Percentiles rank a stretch among this genome's conserved stretches.
These are phyloP conservation scores for Rhabdomys dilectus DNA, from an alignment of 2,113 vertebrate species.

Conservation along the genomic window DNA sequence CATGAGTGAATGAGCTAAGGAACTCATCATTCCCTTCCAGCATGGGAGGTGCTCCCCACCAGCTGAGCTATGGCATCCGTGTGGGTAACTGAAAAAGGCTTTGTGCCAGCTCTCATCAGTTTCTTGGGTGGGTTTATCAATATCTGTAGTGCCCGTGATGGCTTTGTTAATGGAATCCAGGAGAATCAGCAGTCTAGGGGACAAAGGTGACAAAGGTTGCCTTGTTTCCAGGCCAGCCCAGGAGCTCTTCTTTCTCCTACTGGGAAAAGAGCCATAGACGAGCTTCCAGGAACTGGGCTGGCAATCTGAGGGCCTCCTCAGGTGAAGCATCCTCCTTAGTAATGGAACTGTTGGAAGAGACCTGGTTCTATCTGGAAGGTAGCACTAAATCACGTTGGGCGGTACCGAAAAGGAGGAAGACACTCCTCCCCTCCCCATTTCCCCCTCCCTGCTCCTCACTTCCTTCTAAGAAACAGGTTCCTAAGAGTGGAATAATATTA, in stretches of 20 bases:
- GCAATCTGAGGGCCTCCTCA: background rate
- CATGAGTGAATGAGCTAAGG: background rate
- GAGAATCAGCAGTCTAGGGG: background rate
- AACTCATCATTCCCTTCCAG: background rate
- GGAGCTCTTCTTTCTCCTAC: background rate
- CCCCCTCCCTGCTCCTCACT: background rate
- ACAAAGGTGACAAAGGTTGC: slow-evolving; percentile 27
- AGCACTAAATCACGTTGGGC: background rate
- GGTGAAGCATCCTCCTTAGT: background rate
- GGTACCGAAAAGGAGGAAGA: background rate
- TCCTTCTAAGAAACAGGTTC: background rate
- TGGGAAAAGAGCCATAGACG: background rate
- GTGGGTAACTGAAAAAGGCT: background rate
- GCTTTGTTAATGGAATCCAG: background rate
- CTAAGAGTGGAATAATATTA: background rate
- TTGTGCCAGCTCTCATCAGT: background rate
- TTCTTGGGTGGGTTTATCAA: background rate
- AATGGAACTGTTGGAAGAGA: background rate
- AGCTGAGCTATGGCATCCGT: background rate
- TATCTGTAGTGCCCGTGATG: background rate
- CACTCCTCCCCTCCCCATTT: background rate
- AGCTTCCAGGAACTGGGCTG: background rate
- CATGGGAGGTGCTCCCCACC: background rate
- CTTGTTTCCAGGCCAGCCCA: background rate
- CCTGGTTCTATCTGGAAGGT: background rate